phyloP scores from a whole-genome alignment of 1,140 invertebrate species.

The Eulimnadia texana region DNA sequence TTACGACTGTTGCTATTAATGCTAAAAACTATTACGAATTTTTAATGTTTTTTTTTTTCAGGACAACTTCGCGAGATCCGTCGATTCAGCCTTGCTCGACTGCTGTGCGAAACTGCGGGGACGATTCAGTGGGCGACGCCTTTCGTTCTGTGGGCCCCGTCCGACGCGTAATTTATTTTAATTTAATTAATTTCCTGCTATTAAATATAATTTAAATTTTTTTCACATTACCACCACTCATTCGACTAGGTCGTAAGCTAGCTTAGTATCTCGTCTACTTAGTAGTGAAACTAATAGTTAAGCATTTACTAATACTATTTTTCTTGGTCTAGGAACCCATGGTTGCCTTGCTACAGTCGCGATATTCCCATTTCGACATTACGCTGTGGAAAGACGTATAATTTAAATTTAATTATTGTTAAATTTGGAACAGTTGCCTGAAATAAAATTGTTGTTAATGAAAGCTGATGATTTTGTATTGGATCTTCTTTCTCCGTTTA shows the following conservation, averaged over 20 bases:
- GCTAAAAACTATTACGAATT: too few species aligned
- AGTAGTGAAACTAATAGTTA: too few species aligned
- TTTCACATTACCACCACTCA: neutral
- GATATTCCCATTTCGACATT: conserved; percentile 8
- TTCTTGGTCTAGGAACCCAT: conserved; percentile 13
- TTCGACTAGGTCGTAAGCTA: too few species aligned
- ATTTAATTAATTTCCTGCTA: neutral
- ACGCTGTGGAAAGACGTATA: neutral
- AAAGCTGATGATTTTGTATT: too few species aligned
- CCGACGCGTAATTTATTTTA: conserved; percentile 8
- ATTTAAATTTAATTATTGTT: neutral
- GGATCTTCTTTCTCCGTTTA: too few species aligned
- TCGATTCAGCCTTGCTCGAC: conserved; percentile 47
- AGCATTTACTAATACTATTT: too few species aligned
- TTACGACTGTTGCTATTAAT: too few species aligned
- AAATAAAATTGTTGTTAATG: too few species aligned
- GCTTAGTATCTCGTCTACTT: too few species aligned
- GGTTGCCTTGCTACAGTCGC: conserved; percentile 14
- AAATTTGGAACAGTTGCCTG: too few species aligned
- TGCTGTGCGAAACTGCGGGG: conserved; percentile 67
- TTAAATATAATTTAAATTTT: neutral
- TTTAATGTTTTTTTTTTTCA: conserved; percentile 28
- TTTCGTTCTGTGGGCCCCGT: conserved; percentile 13
- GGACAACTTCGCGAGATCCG: conserved; percentile 56
- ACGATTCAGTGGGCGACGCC: conserved; percentile 29